phyloP scores from a whole-genome alignment of 2,113 vertebrate genomes.

The Argyrosomus japonicus region DNA sequence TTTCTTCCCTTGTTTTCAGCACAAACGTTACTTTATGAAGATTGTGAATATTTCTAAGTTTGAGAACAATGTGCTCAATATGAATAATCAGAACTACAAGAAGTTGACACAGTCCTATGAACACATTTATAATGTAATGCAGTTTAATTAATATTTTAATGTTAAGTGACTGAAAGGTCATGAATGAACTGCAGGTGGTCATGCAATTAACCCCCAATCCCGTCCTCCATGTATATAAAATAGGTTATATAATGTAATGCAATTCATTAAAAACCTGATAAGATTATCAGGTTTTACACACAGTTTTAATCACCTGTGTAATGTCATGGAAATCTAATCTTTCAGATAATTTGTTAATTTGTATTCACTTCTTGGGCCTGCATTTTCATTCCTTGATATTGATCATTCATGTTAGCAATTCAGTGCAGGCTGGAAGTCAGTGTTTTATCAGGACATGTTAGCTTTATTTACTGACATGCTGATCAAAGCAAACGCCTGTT shows the following conservation, averaged over 20 bases:
- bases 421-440: neutral
- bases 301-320: neutral
- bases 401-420: neutral
- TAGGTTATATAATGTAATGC: neutral
- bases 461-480: conserved; percentile 24
- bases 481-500: conserved; percentile 13
- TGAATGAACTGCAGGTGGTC: neutral
- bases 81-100: too few species aligned
- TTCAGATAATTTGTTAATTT: neutral
- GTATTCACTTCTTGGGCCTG: neutral
- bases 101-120: neutral
- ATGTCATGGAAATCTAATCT: neutral
- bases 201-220: neutral
- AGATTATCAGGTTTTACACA: neutral
- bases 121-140: neutral
- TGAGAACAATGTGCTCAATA: too few species aligned
- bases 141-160: neutral
- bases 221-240: neutral
- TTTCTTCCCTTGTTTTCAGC: neutral
- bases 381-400: neutral
- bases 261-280: neutral
- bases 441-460: neutral
- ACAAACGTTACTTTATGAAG: neutral
- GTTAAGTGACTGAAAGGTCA: neutral
- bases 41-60: neutral